phyloP scores from a whole-genome alignment of 2,888 invertebrate species.

The Selenia dentaria region DNA sequence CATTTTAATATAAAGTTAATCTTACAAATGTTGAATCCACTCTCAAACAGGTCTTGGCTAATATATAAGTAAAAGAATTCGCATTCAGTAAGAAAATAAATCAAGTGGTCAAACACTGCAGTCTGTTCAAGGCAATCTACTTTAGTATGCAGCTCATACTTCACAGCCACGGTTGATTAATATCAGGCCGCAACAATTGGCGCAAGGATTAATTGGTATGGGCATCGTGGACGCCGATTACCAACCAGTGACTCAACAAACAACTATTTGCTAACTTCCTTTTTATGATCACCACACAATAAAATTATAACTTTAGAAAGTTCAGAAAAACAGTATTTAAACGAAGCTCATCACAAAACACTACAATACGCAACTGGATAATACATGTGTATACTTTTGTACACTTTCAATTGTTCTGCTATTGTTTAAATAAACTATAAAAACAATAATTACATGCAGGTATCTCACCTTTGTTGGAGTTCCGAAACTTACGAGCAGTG shows the following conservation, averaged over 20 bases:
- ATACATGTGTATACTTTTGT: slow-evolving; percentile 2
- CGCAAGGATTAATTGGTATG: slow-evolving; percentile 49
- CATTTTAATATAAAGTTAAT: too few relatives aligned
- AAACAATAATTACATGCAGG: background rate
- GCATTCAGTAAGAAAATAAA: too few relatives aligned
- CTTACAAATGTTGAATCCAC: too few relatives aligned
- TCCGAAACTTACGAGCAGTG: too few relatives aligned
- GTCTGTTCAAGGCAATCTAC: background rate
- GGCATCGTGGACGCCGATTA: slow-evolving; percentile 32
- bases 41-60: too few relatives aligned
- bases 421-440: slow-evolving; percentile 28
- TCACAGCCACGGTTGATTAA: slow-evolving; percentile 18
- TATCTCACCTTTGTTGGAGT: slow-evolving; percentile 10
- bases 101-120: too few relatives aligned
- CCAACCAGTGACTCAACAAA: slow-evolving; percentile 55
- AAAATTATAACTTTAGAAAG: slow-evolving; percentile 21
- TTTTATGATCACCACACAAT: slow-evolving; percentile 10
- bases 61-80: too few relatives aligned
- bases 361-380: background rate
- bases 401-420: slow-evolving; percentile 18
- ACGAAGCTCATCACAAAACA: background rate
- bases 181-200: slow-evolving; percentile 31
- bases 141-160: background rate
- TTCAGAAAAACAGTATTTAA: slow-evolving; percentile 3
- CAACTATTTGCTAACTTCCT: slow-evolving; percentile 48